phyloP scores from a whole-genome alignment of 2,888 invertebrate species.

The Sinelater perroti region DNA sequence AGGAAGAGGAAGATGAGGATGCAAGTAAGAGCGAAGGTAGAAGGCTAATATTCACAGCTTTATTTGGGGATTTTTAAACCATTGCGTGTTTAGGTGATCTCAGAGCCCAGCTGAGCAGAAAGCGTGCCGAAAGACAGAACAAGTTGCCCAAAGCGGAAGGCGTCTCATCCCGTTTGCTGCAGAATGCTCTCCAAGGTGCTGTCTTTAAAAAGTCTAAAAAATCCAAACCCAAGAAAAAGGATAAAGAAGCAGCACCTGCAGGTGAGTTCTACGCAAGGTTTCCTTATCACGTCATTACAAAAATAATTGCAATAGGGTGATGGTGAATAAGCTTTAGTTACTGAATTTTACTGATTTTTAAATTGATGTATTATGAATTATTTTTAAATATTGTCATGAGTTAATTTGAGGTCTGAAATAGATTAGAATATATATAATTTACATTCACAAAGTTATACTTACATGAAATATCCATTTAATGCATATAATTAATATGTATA shows the following conservation, averaged over 20 bases:
- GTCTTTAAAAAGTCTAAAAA: constrained; percentile 61
- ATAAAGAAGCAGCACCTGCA: constrained; percentile 48
- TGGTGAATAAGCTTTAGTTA: no score
- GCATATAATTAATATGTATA: no score
- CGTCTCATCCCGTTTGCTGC: constrained; percentile 62
- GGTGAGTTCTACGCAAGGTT: constrained; percentile 43
- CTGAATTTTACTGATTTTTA: no score
- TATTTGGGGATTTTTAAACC: not conserved
- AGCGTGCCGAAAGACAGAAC: constrained; percentile 63
- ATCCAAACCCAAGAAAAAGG: constrained; percentile 45
- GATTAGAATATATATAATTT: no score
- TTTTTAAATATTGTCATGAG: no score
- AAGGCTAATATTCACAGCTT: no score
- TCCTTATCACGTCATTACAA: no score
- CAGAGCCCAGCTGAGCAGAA: constrained; percentile 64
- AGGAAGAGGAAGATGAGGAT: constrained; percentile 45
- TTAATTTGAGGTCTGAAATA: no score
- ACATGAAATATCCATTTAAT: no score
- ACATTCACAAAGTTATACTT: no score
- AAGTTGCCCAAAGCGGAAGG: constrained; percentile 55
- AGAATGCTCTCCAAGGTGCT: constrained; percentile 65
- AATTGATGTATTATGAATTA: no score
- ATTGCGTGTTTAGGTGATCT: constrained; percentile 56
- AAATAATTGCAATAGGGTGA: no score
- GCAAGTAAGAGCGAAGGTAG: constrained; percentile 47